Evolutionary conservation across 2,797 vertebrate species (phyloP), one percentile per base, ranked within the genome.

Genomic region (Microctenopoma steveboyesi): DNA sequence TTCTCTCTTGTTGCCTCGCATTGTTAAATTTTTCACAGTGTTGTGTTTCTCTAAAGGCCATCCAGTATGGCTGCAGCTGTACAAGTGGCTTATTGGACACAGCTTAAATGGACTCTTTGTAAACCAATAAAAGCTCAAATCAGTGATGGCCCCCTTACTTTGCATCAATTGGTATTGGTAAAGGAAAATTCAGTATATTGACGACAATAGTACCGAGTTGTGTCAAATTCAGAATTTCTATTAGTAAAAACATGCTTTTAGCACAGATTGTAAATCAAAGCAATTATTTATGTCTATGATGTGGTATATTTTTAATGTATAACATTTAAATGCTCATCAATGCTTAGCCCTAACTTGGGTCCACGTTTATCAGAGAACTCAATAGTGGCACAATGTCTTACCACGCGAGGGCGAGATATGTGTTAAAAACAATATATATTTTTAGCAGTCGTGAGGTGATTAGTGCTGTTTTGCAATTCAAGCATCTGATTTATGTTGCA

Each of bases 381-480:
- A 33, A 5, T 46, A 27, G 37, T 39, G 28, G 5, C 51, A 42
- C 5, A 0, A 56, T 55, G 7, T 46, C 43, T 72, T 62, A 70
- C 69, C 64, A 75, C 56, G 46, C 46, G 47, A 27, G 55, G 52
- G 40, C n/a, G 56, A 73, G 25, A 62, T 64, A 45, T 55, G 64
- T 75, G 71, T 86, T 83, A 64, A 77, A 81, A 71, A 81, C 50
- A 45, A 72, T 45, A 46, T 35, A 27, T 87, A 86, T 85, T 85
- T 83, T 83, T 79, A 85, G 79, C 75, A 63, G 70, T 73, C 30
- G 16, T 79, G 74, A 82, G 60, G 56, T 78, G 72, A 79, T 90
- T 43, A 28, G 58, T 30, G 74, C 78, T 83, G 53, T 39, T 86
- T 73, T 74, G 66, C 67, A 84, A 85, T 83, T 86, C 83, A 78